Conservation (phyloP, 23 tunicate genomes). For the Aplidium turbinatum region DNA sequence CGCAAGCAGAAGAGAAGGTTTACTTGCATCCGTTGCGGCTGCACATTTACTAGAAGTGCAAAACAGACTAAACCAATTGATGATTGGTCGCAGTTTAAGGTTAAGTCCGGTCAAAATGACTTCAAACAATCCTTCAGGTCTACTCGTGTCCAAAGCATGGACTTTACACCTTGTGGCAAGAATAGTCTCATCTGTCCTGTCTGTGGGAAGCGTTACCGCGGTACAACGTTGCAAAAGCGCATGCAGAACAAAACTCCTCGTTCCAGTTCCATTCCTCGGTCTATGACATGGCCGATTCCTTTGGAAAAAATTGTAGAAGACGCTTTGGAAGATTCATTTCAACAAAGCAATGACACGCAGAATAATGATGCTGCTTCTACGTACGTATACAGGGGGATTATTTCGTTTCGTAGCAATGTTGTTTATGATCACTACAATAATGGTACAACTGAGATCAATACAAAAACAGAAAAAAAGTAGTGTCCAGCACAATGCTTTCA, state of each 20-base stretch:
- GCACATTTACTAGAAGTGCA: conserved; percentile 10
- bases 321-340: conserved; percentile 1
- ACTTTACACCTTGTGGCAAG: background rate
- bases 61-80: background rate
- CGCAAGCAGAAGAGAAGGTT: conserved; percentile 13
- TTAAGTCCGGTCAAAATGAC: too few relatives aligned
- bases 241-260: background rate
- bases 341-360: too few relatives aligned
- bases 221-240: background rate
- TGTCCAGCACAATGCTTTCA: too few relatives aligned
- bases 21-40: conserved; percentile 49
- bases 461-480: too few relatives aligned
- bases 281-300: conserved; percentile 68
- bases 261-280: conserved; percentile 7
- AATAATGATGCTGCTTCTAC: too few relatives aligned
- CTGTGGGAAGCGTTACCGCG: conserved; percentile 47
- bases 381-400: too few relatives aligned
- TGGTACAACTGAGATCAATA: too few relatives aligned
- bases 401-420: too few relatives aligned
- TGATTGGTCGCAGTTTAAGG: background rate
- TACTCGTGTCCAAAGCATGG: background rate
- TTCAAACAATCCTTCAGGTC: too few relatives aligned
- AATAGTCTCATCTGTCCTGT: conserved; percentile 20
- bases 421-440: too few relatives aligned
- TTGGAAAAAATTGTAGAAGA: conserved; percentile 52